Percentiles rank a stretch among this genome's conserved stretches.
These are phyloP conservation scores for Drosophila sulfurigaster DNA, from an alignment of 1,140 invertebrate genomes.

Conservation along the genomic window DNA sequence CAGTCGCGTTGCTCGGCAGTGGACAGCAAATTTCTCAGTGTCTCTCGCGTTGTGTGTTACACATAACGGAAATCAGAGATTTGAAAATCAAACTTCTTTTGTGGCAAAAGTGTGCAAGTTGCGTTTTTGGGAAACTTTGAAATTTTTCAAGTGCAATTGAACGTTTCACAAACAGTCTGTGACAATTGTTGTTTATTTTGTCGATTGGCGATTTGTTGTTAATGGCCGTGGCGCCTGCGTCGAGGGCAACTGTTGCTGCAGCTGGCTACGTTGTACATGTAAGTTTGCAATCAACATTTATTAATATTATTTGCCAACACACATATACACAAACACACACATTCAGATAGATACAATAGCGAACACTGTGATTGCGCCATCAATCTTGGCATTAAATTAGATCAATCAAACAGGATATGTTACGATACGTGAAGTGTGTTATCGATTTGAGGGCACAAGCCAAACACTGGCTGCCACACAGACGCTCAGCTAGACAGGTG, in stretches of 20 bases:
- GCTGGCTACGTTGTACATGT: constrained; percentile 51
- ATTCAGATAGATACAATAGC: background rate
- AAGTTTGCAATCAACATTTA: constrained; percentile 54
- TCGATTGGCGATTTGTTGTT: constrained; percentile 17
- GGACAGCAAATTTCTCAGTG: constrained; percentile 31
- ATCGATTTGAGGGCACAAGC: constrained; percentile 56
- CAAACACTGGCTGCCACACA: constrained; percentile 20
- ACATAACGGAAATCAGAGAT: constrained; percentile 28
- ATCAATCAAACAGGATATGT: constrained; percentile 67
- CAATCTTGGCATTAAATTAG: constrained; percentile 68
- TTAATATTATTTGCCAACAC: background rate
- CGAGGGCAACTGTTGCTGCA: constrained; percentile 70
- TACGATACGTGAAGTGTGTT: constrained; percentile 41
- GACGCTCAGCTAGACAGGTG: constrained; percentile 45
- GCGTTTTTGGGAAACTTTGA: background rate
- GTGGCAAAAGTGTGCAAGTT: constrained; percentile 21
- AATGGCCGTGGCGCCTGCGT: constrained; percentile 50
- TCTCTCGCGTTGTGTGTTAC: constrained; percentile 26
- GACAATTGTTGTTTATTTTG: constrained; percentile 29
- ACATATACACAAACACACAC: background rate
- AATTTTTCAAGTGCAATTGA: constrained; percentile 29
- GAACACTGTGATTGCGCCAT: constrained; percentile 55
- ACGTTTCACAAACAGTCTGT: constrained; percentile 4
- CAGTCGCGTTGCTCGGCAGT: constrained; percentile 67
- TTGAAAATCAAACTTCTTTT: constrained; percentile 17